phyloP scores from a whole-genome alignment of 2,797 vertebrate genomes.

The Tapera naevia region DNA sequence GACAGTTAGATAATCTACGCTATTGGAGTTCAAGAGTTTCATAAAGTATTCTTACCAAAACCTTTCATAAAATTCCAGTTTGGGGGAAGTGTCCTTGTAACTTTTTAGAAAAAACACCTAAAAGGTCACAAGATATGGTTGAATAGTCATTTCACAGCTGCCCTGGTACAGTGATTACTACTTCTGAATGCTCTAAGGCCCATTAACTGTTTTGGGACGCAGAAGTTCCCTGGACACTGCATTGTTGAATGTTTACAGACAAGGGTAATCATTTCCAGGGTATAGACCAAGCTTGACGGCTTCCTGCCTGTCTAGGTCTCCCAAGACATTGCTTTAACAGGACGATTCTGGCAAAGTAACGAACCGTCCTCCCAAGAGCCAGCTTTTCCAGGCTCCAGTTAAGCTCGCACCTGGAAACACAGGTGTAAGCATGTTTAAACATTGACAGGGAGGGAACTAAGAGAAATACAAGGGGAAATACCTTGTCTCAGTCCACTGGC shows the following conservation, averaged over 20 bases:
- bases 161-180: neutral
- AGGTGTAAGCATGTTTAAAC: constrained; percentile 42
- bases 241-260: constrained; percentile 13
- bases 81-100: neutral
- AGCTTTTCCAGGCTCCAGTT: neutral
- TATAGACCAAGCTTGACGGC: neutral
- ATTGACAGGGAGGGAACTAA: constrained; percentile 5
- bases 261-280: constrained; percentile 35
- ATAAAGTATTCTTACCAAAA: neutral
- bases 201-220: constrained; percentile 22
- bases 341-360: neutral
- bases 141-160: neutral
- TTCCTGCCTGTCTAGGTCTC: neutral
- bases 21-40: neutral
- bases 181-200: constrained; percentile 1
- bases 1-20: neutral
- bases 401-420: neutral
- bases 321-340: neutral
- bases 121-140: neutral
- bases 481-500: constrained; percentile 11
- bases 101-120: neutral
- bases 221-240: neutral
- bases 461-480: constrained; percentile 36
- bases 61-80: neutral
- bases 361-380: neutral